Conservation (phyloP, 2,113 vertebrate species). For the Australoheros scitulus region DNA sequence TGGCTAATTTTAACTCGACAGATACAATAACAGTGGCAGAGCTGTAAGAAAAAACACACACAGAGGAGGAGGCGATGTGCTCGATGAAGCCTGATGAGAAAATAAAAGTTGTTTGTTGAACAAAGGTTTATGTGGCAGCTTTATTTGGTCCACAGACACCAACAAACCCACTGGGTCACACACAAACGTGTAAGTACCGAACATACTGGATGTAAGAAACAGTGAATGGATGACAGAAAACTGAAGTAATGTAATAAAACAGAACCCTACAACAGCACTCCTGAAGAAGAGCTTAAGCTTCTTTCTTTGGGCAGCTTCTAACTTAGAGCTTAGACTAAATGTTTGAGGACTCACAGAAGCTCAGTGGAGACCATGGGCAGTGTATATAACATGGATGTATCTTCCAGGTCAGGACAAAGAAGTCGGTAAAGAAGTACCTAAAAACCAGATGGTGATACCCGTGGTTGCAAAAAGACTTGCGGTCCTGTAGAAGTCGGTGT, state of each 20-base stretch:
- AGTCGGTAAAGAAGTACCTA: not conserved
- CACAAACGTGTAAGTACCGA: not conserved
- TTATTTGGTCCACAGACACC: not conserved
- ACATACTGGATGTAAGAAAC: not conserved
- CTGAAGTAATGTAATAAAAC: not conserved
- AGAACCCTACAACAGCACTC: not conserved
- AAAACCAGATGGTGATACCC: not conserved
- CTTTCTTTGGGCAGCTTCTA: not conserved
- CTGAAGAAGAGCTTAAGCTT: not conserved
- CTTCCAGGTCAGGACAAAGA: not conserved
- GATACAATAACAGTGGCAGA: constrained; percentile 48
- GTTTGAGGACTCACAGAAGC: not conserved
- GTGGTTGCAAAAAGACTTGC: not conserved
- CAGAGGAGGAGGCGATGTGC: not conserved
- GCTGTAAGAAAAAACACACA: constrained; percentile 12
- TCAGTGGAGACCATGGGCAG: not conserved
- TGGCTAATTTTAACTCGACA: constrained; percentile 82
- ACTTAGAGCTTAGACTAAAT: not conserved
- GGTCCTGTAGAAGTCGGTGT: not conserved
- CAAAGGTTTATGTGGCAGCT: not conserved
- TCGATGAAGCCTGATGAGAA: not conserved
- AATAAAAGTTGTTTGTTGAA: not conserved
- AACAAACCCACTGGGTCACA: not conserved
- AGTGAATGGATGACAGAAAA: not conserved
- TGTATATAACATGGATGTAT: not conserved